Percentiles rank a stretch among this genome's conserved stretches.
Conservation (phyloP, 2,888 invertebrate genomes). For the Chrysolina americana region DNA sequence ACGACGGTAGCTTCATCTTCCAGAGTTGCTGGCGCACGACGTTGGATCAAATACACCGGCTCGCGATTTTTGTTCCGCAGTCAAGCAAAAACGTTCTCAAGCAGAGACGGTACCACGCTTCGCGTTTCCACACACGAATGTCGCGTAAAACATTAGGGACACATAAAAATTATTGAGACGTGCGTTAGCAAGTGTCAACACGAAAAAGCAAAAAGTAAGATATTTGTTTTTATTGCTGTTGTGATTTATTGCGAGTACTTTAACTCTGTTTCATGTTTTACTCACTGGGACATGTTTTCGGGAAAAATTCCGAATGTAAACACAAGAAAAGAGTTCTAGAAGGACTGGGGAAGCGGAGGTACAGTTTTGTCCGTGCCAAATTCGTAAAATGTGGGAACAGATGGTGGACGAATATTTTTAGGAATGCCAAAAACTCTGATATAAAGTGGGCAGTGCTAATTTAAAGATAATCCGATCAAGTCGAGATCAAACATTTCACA, state of each 20-base stretch:
- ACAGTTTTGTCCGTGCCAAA: constrained; percentile 40
- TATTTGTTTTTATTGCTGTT: constrained; percentile 20
- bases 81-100: constrained; percentile 44
- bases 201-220: constrained; percentile 21
- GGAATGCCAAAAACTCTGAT: constrained; percentile 34
- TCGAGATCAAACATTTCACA: not conserved
- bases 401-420: constrained; percentile 41
- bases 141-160: constrained; percentile 18
- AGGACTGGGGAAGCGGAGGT: constrained; percentile 1
- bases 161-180: constrained; percentile 12
- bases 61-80: constrained; percentile 48
- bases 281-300: constrained; percentile 2
- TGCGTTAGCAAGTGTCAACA: constrained; percentile 21
- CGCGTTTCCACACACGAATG: constrained; percentile 21
- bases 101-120: not conserved
- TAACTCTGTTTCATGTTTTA: not conserved
- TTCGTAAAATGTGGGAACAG: constrained; percentile 38
- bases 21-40: constrained; percentile 30
- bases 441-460: not conserved
- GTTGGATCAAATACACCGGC: constrained; percentile 37
- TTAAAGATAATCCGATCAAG: constrained; percentile 13
- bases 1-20: constrained; percentile 57
- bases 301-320: not conserved
- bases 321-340: not conserved
- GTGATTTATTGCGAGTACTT: constrained; percentile 10